Base-by-base conservation (phyloP, 2,113 vertebrate genomes). In the Platysternon megacephalum region DNA sequence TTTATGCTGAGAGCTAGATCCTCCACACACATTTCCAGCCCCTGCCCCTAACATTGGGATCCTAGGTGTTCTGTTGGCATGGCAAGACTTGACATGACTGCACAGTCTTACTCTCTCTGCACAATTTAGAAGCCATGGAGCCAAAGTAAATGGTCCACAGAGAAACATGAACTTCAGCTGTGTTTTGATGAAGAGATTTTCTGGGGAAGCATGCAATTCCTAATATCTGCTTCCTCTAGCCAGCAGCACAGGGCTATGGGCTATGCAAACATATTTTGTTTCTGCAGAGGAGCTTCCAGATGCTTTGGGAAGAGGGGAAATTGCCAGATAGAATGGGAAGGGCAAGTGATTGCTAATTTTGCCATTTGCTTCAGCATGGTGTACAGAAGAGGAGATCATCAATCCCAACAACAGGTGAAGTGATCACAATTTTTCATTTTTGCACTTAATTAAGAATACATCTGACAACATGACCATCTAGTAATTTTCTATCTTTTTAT, bases 211-310 rank as follows among this genome's bases (percentile, higher is more conserved):
- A 39, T 39, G 35, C 35, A 39, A 19, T 68, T n/a, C 65, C 65
- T 21, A 39, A n/a, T 39, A 68, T 68, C 35, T n/a, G 17, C 19
- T 88, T 42, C 56, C 28, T 87, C 29, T 68, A 74, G 51, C 11
- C 46, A 78, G 48, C 55, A 65, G 32, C 44, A 7, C 3, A 32
- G 19, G 8, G 17, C 10, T 16, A 10, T 5, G 22, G 29, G 7
- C 4, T 52, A 16, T 6, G 3, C 6, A 58, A 79, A 42, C 52
- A 58, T 32, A 0, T 0, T 3, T 2, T 17, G 8, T 56, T n/a
- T 68, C 55, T n/a, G 35, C 35, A 8, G 49, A 89, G 56, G 51
- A 52, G 19, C 21, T 52, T 26, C 11, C 19, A 76, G 21, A 79
- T 48, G 14, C 14, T 80, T 19, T 92, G 72, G 46, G 58, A 46